Base-by-base conservation (phyloP, 2,888 invertebrate genomes). In the Drosophila mettleri region DNA sequence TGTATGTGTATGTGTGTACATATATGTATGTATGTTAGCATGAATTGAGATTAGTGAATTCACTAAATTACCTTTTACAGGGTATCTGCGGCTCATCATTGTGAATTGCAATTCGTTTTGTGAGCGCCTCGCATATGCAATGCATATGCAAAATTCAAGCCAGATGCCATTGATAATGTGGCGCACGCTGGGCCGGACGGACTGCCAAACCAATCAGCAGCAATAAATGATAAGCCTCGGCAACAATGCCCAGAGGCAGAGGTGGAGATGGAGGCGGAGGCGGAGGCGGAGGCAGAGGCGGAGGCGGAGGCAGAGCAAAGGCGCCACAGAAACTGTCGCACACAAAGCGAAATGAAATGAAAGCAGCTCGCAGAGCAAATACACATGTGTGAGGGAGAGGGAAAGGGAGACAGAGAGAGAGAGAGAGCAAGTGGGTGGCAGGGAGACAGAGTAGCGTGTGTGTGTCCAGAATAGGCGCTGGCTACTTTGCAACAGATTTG, bases 401-500 rank as follows among this genome's bases (percentile, higher is more conserved):
- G n/a, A 18, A 18, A 45, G 16, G 6, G 24, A 1, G 16, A n/a
- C 34, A n/a, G 31, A 12, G 31, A 12, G 31, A 3, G 6, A 3
- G 43, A 0, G 24, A 2, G n/a, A 2, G 9, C n/a, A n/a, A 2
- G 24, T 0, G n/a, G 7, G 9, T 4, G 18, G 6, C 12, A 18
- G 6, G 10, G 14, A 9, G 27, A 16, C n/a, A 45, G n/a, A n/a
- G n/a, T n/a, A n/a, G n/a, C 46, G 14, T 46, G 46, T 33, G 36
- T 43, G 45, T 63, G 60, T 55, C 60, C 62, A 29, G 46, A 22
- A 57, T 60, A 65, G 53, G 63, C 55, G 43, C 51, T 65, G 85
- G 78, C 81, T 87, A 82, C 82, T 86, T 86, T 86, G 87, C 75
- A 85, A 85, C 79, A 87, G 76, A 85, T 87, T 87, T 83, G 77